phyloP scores from a whole-genome alignment of 2,113 vertebrate species.

The Thryonomys swinderianus region DNA sequence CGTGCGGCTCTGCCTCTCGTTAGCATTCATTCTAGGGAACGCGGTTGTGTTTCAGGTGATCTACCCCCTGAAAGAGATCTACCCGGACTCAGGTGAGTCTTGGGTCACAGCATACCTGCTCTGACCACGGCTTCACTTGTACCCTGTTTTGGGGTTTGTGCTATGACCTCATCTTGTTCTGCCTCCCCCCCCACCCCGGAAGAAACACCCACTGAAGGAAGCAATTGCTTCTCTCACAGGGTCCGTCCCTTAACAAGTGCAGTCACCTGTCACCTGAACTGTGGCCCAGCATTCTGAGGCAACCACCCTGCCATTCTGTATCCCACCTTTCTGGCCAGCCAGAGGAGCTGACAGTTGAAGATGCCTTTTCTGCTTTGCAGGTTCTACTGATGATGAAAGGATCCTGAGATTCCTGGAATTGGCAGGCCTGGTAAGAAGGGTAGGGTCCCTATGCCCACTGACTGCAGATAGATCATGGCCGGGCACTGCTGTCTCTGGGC shows the following conservation, averaged over 20 bases:
- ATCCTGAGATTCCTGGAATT: constrained; percentile 93
- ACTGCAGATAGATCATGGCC: neutral
- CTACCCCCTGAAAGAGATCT: constrained; percentile 96
- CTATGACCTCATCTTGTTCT: neutral
- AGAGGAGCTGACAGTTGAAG: neutral
- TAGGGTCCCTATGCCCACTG: neutral
- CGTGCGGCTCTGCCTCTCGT: neutral
- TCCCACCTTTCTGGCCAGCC: rapidly evolving
- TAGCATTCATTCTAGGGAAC: neutral
- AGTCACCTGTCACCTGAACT: neutral
- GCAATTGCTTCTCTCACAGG: too few relatives aligned
- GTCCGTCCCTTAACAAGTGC: neutral
- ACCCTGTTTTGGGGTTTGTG: neutral
- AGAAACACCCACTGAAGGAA: neutral
- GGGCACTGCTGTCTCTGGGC: neutral
- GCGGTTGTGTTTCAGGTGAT: constrained; percentile 90
- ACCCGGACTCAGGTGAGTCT: constrained; percentile 93
- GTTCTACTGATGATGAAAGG: constrained; percentile 94
- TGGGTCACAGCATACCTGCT: neutral
- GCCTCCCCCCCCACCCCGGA: neutral
- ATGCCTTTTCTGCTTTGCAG: constrained; percentile 81
- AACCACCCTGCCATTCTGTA: neutral
- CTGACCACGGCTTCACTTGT: neutral
- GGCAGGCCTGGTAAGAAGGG: constrained; percentile 93
- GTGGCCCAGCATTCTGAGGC: neutral